A percentile compares a stretch with the other conserved stretches of the same genome.
These are phyloP conservation scores for Thereuonema tuberculata DNA, from an alignment of 1,140 invertebrate species.

Conservation along the genomic window DNA sequence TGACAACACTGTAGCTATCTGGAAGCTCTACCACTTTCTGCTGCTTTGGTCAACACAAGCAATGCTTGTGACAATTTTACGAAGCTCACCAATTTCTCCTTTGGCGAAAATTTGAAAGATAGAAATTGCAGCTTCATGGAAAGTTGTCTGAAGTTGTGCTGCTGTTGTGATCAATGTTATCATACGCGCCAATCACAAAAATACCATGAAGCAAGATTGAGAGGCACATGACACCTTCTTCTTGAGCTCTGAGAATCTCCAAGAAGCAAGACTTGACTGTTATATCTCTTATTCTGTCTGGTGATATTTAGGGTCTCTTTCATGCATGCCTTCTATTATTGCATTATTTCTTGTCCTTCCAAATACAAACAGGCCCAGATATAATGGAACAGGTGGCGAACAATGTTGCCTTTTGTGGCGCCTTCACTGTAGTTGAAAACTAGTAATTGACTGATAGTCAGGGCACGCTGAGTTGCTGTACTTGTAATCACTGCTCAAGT, in stretches of 20 bases:
- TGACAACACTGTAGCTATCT: constrained; percentile 10
- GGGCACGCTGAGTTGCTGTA: not conserved
- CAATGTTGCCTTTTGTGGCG: constrained; percentile 2
- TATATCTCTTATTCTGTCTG: constrained; percentile 4
- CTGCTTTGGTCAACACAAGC: constrained; percentile 1
- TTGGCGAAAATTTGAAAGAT: not conserved
- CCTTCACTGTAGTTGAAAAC: constrained; percentile 3
- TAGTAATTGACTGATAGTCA: constrained; percentile 11
- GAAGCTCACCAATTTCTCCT: too few species aligned
- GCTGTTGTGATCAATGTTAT: not conserved
- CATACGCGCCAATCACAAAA: not conserved
- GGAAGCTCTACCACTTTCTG: constrained; percentile 8
- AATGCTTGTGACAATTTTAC: constrained; percentile 3
- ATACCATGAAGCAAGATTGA: not conserved
- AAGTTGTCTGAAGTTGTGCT: not conserved
- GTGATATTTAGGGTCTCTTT: constrained; percentile 5
- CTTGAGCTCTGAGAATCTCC: not conserved
- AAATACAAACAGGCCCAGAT: constrained; percentile 8
- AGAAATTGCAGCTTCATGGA: not conserved
- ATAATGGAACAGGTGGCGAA: constrained; percentile 9
- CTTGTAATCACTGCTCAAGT: not conserved
- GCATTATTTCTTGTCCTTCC: constrained; percentile 11
- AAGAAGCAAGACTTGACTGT: not conserved
- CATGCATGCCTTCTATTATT: constrained; percentile 10
- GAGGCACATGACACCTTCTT: not conserved